These are phyloP conservation scores for Caenorhabditis inopinata DNA, from an alignment of 1,140 invertebrate species.

Conservation along the genomic window DNA sequence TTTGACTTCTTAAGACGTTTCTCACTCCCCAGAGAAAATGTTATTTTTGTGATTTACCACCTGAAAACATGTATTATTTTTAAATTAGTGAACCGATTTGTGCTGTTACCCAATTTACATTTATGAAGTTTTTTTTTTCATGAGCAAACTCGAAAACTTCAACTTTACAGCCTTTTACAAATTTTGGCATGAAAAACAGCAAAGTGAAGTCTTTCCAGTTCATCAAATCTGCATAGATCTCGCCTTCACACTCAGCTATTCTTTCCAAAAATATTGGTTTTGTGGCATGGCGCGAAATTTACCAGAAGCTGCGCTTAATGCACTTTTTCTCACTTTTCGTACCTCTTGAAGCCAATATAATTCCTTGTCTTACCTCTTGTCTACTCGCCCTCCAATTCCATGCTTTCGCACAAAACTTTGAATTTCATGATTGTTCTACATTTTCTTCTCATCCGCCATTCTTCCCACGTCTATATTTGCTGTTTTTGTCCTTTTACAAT, in stretches of 20 bases:
- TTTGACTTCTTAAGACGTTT: no score
- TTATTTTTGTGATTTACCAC: no score
- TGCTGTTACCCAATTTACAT: no score
- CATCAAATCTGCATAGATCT: slow-evolving; percentile 30
- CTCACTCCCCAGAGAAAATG: no score
- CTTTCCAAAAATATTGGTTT: slow-evolving; percentile 16
- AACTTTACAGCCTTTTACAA: no score
- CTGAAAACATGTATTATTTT: no score
- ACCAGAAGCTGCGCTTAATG: neutral
- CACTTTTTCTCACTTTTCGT: slow-evolving; percentile 25
- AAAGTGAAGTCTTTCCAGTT: neutral
- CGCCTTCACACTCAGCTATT: neutral
- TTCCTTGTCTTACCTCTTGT: slow-evolving; percentile 1
- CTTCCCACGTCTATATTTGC: slow-evolving; percentile 23
- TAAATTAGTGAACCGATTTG: no score
- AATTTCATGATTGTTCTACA: slow-evolving; percentile 20
- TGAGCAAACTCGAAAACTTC: no score
- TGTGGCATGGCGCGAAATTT: slow-evolving; percentile 18
- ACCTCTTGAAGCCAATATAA: slow-evolving; percentile 17
- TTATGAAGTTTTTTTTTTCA: no score
- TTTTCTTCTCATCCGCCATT: neutral
- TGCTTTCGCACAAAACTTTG: slow-evolving; percentile 25
- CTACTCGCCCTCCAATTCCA: slow-evolving; percentile 28
- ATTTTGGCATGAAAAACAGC: neutral
- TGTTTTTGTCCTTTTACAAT: neutral